Evolutionary conservation across 2,113 vertebrate genomes (phyloP), one percentile per base, ranked within the genome.

Genomic region (Nerophis ophidion): DNA sequence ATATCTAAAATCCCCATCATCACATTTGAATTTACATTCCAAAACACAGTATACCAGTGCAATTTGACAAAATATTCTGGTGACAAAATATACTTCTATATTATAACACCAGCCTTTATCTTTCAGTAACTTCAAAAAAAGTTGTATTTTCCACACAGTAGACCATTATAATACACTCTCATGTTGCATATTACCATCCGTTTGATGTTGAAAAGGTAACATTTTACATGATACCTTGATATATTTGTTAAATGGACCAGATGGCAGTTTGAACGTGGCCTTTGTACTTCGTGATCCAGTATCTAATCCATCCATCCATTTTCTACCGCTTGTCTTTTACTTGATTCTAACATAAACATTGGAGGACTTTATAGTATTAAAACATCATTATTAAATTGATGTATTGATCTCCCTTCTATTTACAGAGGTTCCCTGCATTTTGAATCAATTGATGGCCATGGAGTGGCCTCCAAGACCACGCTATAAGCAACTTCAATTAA

Each of bases 41-140:
- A 60, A 36, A 57, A 58, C 53, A 70, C 60, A 72, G 60, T 17
- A 63, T 33, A 76, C 67, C 75, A 83, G 75, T 83, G 79, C 70
- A 59, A 71, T 15, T 58, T 64, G 15, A 70, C n/a, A 70, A 79
- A 61, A 84, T 57, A 70, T 76, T 8, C 51, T 46, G 17, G 13
- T 44, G 47, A 17, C 49, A 48, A 54, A n/a, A 64, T 40, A 33
- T 40, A 11, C 3, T 44, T 12, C 9, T 44, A 44, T 10, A 49
- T 3, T 9, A 48, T 17, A 48, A 48, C 17, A 19, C 16, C 8
- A 49, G 48, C 15, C 10, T 56, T 42, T 40, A 56, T 17, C 11
- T 44, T 19, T 56, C 54, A 44, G 54, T 56, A 56, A 56, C 38
- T 56, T 56, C n/a, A 40, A 54, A 35, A 17, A 7, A 16, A 16